phyloP scores from a whole-genome alignment of 2,797 vertebrate species.

The Anisognathus igniventris region DNA sequence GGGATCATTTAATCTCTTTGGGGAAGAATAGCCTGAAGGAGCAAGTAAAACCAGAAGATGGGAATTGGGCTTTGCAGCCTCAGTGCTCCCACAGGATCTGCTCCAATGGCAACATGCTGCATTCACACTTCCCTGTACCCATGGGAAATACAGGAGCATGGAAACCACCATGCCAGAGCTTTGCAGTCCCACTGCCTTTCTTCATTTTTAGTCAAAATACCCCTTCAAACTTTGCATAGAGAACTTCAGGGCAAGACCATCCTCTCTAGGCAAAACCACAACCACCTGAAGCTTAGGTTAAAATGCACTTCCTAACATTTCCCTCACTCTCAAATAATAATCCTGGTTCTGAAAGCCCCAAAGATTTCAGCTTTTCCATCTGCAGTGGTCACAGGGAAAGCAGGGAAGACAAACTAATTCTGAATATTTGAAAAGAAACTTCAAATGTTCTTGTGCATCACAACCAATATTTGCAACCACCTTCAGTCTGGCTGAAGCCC shows the following conservation, averaged over 20 bases:
- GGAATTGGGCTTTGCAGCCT: neutral
- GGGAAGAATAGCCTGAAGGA: neutral
- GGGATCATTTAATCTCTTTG: neutral
- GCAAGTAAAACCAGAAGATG: neutral
- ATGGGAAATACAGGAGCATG: neutral
- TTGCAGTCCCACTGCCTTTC: neutral
- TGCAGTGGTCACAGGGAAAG: neutral
- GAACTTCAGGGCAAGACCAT: neutral
- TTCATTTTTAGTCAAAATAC: neutral
- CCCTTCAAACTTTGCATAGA: neutral
- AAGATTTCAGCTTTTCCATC: neutral
- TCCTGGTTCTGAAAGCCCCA: neutral
- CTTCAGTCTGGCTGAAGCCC: neutral
- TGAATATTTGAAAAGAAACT: neutral
- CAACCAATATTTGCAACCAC: neutral
- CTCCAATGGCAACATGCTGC: neutral
- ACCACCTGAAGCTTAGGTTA: neutral
- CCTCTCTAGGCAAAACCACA: neutral
- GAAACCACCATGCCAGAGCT: neutral
- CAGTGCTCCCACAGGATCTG: rapidly evolving
- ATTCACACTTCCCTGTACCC: neutral
- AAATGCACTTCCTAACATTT: neutral
- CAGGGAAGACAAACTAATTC: neutral
- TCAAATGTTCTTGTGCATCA: neutral
- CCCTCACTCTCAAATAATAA: neutral